phyloP scores from a whole-genome alignment of 2,888 invertebrate species.

The Baccha elongata region DNA sequence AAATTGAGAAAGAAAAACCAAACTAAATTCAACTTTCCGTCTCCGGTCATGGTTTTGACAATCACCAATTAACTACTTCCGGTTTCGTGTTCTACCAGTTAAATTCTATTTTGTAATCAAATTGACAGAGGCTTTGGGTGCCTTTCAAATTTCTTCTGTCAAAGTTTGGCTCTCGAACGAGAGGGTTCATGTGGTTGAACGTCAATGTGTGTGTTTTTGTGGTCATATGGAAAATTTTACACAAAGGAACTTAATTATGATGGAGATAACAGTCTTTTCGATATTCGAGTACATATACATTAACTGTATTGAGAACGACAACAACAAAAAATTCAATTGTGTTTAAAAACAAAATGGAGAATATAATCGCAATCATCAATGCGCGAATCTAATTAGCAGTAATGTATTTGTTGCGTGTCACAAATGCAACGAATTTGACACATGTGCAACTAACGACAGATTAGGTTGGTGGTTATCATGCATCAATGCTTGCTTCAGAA shows the following conservation, averaged over 20 bases:
- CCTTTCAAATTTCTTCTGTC: conserved; percentile 11
- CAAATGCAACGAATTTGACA: conserved; percentile 40
- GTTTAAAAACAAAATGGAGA: conserved; percentile 1
- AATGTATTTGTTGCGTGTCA: conserved; percentile 58
- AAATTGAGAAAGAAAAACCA: conserved; percentile 20
- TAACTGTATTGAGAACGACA: background rate
- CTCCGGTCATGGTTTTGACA: conserved; percentile 68
- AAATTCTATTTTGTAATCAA: conserved; percentile 69
- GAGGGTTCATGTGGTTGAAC: background rate
- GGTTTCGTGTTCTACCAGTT: conserved; percentile 71
- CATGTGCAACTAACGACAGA: conserved; percentile 54
- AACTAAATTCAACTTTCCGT: conserved; percentile 40
- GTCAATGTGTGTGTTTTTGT: conserved; percentile 1
- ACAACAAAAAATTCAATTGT: background rate
- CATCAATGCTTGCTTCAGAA: conserved; percentile 9
- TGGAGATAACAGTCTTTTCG: background rate
- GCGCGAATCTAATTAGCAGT: conserved; percentile 63
- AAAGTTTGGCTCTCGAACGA: background rate
- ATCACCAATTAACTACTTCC: conserved; percentile 72
- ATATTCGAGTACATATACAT: background rate
- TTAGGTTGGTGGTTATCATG: conserved; percentile 5
- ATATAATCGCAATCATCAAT: conserved; percentile 52
- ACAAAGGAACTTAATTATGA: conserved; percentile 3
- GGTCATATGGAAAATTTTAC: conserved; percentile 11
- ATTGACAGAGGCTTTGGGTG: conserved; percentile 45